Percentiles rank a stretch among this genome's conserved stretches.
phyloP scores from a whole-genome alignment of 2,797 vertebrate genomes.

The Parauchenoglanis ngamensis region DNA sequence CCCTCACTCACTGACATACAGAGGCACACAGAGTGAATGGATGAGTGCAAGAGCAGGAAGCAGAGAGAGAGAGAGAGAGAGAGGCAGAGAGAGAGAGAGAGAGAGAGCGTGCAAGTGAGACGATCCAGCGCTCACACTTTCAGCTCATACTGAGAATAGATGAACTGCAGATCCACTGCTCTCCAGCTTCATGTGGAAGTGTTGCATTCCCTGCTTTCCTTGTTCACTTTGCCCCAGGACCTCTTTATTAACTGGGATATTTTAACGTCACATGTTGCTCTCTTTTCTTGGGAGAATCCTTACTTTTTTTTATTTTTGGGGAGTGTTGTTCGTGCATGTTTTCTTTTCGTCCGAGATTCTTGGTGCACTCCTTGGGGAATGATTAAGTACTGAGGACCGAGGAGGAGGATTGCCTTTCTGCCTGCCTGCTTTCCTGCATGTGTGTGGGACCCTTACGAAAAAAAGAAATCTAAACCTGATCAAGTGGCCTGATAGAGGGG shows the following conservation, averaged over 20 bases:
- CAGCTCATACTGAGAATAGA: constrained; percentile 69
- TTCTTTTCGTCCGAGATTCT: constrained; percentile 37
- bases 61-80: constrained; percentile 53
- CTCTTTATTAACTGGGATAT: constrained; percentile 57
- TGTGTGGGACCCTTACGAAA: constrained; percentile 46
- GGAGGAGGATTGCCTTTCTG: constrained; percentile 54
- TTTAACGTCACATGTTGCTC: constrained; percentile 44
- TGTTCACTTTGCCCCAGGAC: constrained; percentile 36
- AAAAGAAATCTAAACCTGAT: constrained; percentile 40
- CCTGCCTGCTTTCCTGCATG: background rate
- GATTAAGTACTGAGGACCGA: constrained; percentile 53
- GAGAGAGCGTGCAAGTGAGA: constrained; percentile 60
- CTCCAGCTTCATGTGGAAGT: constrained; percentile 53
- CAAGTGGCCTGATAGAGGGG: constrained; percentile 35
- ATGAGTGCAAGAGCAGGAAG: constrained; percentile 61
- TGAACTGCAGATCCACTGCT: constrained; percentile 54
- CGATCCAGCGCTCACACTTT: constrained; percentile 73
- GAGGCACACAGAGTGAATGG: constrained; percentile 58
- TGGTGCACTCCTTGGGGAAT: constrained; percentile 49
- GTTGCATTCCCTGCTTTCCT: constrained; percentile 41
- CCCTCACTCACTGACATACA: constrained; percentile 52
- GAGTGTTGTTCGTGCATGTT: constrained; percentile 40
- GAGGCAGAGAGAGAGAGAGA: constrained; percentile 54
- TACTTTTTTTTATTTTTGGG: constrained; percentile 33
- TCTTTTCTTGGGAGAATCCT: constrained; percentile 44